phyloP scores from a whole-genome alignment of 2,888 invertebrate species.

The Thymelicus acteon region DNA sequence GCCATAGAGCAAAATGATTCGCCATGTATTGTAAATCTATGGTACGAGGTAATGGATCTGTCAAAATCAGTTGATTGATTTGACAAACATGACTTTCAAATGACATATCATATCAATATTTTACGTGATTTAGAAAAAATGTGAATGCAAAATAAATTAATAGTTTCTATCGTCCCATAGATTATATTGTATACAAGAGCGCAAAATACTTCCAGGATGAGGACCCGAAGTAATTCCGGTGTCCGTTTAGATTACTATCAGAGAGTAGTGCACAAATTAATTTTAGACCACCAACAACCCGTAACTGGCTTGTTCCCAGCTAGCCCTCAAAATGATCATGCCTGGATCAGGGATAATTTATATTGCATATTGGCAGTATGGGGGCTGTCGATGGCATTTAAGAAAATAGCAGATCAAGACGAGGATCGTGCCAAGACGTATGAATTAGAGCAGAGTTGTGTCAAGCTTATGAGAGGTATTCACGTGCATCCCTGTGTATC shows the following conservation, averaged over 20 bases:
- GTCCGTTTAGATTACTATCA: constrained; percentile 98
- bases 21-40: too few relatives aligned
- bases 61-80: background rate
- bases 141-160: constrained; percentile 35
- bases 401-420: constrained; percentile 99
- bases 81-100: constrained; percentile 74
- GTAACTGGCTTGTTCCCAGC: constrained; percentile 98
- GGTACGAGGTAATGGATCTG: too few relatives aligned
- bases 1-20: too few relatives aligned
- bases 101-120: constrained; percentile 55
- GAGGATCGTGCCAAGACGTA: constrained; percentile 99
- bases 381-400: constrained; percentile 99
- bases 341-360: constrained; percentile 99
- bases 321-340: constrained; percentile 94
- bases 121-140: constrained; percentile 32
- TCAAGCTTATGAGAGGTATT: constrained; percentile 92
- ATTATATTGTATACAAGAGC: constrained; percentile 22
- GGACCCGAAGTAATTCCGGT: constrained; percentile 95
- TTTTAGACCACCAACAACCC: constrained; percentile 97
- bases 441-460: constrained; percentile 97
- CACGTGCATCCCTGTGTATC: background rate
- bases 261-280: constrained; percentile 95
- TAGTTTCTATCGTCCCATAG: constrained; percentile 4
- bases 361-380: constrained; percentile 99
- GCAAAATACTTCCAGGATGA: constrained; percentile 81